Evolutionary conservation across 2,797 vertebrate genomes (phyloP), one percentile per base, ranked within the genome.

Genomic region (Sebastes taczanowskii): DNA sequence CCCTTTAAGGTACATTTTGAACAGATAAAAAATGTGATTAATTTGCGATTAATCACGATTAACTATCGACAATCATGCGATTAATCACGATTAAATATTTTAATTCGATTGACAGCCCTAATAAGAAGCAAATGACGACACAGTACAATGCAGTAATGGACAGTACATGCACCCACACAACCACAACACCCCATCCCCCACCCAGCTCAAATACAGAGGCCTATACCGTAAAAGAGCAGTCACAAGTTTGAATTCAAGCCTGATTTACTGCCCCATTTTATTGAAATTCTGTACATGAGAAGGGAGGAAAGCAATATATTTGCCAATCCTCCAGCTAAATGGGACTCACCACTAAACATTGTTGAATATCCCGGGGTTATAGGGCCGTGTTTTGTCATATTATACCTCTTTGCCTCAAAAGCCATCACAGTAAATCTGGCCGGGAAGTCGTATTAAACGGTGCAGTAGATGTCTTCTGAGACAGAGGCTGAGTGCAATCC

Each of bases 381-480:
- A 95, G 96, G 96, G 96, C 95, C 95, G 68, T 94, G 95, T 95
- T 96, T 96, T 97, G 96, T 96, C 97, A 97, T 96, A 97, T 96
- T 97, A 97, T 97, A 96, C 95, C 96, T 97, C 96, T 97, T 97
- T 95, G 96, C 96, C 97, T 97, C 96, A 96, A 97, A 97, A 96
- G 95, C 95, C 96, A 94, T 96, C 95, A 94, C 92, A 94, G 96
- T 98, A 97, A 98, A 97, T 97, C 96, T 96, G 92, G 90, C 84
- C 84, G 92, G 94, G 94, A 94, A 95, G 96, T 96, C 95, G 95
- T 97, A 97, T 97, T 97, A 97, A 97, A 97, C 89, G 78, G 79
- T 91, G 96, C 96, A 93, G 95, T 96, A 93, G 96, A 96, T 95
- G 96, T 95, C 95, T 95, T 95, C 95, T 94, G 95, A 95, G 96